Base-by-base conservation (phyloP, 2,113 vertebrate genomes). In the Odontesthes bonariensis region DNA sequence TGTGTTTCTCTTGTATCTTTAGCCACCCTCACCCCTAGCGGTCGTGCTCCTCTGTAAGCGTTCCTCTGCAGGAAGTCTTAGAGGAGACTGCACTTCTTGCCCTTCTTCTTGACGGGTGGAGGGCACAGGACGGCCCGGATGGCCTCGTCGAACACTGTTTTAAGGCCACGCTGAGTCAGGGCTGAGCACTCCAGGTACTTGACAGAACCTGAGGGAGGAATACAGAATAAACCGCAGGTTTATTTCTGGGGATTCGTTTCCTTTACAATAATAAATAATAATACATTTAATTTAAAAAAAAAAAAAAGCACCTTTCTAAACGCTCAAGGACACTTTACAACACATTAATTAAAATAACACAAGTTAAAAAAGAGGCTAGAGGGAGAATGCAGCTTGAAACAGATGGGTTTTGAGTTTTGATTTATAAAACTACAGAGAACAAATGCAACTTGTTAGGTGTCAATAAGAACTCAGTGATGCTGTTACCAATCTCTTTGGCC, bases 131-230 rank as follows among this genome's bases (percentile, higher is more conserved):
- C 97, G 0, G 98, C 98, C 81, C 97, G 95, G 63, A 99, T 99
- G 7, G 97, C 98, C 93, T 99, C 98, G 0, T 99, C 98, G 49
- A 99, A 99, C 93, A 99, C 97, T 42, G 98, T 98, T 95, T 99
- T 99, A 92, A 99, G 97, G 89, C 97, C 98, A 62, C 97, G 93
- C 92, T 99, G 97, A 0, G 98, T 99, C 77, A 99, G 94, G 19
- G 98, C 97, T 0, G 97, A 99, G 90, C 97, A 99, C 86, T 99
- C 98, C 64, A 99, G 94, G 88, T 99, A 99, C 59, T 99, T 99
- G 47, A 99, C 97, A 4, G 97, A 96, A 79, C 95, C 98, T 98
- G 88, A 6, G 22, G 55, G 52, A 59, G 47, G 0, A 0, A 19
- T 4, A n/a, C 49, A 49, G 5, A 35, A 6, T 38, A 38, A 31